phyloP scores from a whole-genome alignment of 2,113 vertebrate species.

The Pteruthius melanotis region DNA sequence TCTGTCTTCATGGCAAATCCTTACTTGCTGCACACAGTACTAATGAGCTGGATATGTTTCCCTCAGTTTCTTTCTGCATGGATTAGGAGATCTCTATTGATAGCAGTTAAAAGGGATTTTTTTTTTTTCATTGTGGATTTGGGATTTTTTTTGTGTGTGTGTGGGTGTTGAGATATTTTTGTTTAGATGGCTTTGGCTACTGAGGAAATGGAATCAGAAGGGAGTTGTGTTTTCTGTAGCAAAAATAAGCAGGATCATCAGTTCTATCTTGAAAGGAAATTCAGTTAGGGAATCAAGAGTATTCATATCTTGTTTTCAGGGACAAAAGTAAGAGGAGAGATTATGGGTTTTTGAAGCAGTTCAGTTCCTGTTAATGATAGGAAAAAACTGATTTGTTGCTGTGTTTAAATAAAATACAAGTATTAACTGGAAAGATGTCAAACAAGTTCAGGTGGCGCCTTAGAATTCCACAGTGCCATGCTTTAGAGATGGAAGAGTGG shows the following conservation, averaged over 20 bases:
- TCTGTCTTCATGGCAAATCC: background rate
- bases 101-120: background rate
- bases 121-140: background rate
- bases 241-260: background rate
- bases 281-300: background rate
- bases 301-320: background rate
- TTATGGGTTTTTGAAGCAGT: background rate
- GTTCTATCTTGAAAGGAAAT: background rate
- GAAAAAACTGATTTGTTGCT: background rate
- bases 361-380: background rate
- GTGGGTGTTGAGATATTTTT: background rate
- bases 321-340: background rate
- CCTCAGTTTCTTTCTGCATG: background rate
- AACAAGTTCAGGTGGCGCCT: background rate
- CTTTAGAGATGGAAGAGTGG: background rate
- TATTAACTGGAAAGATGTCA: background rate
- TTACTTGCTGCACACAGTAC: background rate
- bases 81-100: background rate
- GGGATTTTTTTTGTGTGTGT: background rate
- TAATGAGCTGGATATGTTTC: background rate
- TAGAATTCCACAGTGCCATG: background rate
- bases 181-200: background rate
- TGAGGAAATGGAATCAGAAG: background rate
- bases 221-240: background rate
- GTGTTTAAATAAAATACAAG: background rate